Evolutionary conservation across 2,113 vertebrate genomes (phyloP).

Genomic region (Cacatua alba): DNA sequence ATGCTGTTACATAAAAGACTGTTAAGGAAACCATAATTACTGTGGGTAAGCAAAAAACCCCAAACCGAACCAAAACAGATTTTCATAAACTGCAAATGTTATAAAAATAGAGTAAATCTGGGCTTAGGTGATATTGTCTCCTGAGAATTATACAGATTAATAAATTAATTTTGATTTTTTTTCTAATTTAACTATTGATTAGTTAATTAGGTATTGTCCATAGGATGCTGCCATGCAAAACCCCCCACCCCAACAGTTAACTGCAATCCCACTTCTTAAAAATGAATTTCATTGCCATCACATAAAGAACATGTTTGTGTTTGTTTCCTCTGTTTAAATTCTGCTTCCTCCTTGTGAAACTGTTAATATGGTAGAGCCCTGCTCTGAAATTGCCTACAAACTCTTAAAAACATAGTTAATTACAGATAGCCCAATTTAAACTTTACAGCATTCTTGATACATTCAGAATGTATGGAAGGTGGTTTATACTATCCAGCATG

Average conservation of each 20-base stretch:
- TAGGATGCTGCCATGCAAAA: background rate
- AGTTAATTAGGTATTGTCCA: background rate
- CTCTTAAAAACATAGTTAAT: conserved; percentile 76
- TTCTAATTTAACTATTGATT: background rate
- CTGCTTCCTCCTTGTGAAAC: conserved; percentile 78
- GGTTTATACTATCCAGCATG: conserved; percentile 35
- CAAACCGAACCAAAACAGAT: background rate
- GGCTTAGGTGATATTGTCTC: background rate
- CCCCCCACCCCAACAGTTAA: background rate
- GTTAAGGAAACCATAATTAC: background rate
- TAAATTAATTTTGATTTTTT: conserved; percentile 28
- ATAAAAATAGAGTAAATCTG: background rate
- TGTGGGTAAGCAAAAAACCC: background rate
- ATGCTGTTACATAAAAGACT: background rate
- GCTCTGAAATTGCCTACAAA: conserved; percentile 73
- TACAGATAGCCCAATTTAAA: conserved; percentile 77
- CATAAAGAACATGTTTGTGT: conserved; percentile 70
- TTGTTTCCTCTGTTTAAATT: conserved; percentile 73
- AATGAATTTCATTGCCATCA: conserved; percentile 65
- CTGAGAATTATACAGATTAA: background rate
- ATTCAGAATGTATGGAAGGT: conserved; percentile 27
- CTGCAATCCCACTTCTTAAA: conserved; percentile 7
- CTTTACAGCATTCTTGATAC: conserved; percentile 72
- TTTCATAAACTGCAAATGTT: background rate
- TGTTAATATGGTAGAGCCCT: conserved; percentile 64